Percentiles rank a stretch among this genome's conserved stretches.
Evolutionary conservation across 2,797 vertebrate genomes (phyloP).

Genomic region (Phoxinus dragarum): DNA sequence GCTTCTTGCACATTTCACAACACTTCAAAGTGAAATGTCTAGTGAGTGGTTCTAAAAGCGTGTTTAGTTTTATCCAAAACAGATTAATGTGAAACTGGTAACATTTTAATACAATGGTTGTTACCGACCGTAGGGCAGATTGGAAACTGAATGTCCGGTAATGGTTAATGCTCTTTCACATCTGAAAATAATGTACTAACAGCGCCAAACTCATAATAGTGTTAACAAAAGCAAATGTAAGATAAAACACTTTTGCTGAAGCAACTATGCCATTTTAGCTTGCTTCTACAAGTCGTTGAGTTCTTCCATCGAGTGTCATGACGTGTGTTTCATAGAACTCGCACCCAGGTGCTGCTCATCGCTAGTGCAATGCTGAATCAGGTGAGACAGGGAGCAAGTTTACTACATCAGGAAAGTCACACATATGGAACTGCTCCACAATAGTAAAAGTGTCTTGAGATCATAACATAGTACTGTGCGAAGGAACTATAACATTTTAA

Average conservation of each 20-base stretch:
- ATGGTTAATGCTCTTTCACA: background rate
- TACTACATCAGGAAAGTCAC: background rate
- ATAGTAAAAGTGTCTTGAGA: background rate
- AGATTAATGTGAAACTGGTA: background rate
- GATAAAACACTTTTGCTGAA: background rate
- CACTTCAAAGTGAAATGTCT: background rate
- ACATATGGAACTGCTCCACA: background rate
- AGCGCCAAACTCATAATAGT: background rate
- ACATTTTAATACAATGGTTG: background rate
- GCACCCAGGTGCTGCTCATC: background rate
- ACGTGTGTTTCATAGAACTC: background rate
- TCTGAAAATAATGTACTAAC: background rate
- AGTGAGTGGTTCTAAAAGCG: background rate
- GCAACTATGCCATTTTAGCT: background rate
- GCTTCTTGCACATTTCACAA: background rate
- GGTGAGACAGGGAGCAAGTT: background rate
- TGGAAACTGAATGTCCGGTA: background rate
- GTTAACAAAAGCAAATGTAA: background rate
- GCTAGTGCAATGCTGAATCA: background rate
- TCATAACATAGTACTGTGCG: background rate
- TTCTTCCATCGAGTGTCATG: no score
- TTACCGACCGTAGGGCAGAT: background rate
- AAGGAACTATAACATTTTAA: background rate
- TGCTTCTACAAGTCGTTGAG: background rate
- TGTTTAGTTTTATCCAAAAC: background rate